These are phyloP conservation scores for Agrilus cyanescens DNA, from an alignment of 2,888 invertebrate species.

Conservation along the genomic window DNA sequence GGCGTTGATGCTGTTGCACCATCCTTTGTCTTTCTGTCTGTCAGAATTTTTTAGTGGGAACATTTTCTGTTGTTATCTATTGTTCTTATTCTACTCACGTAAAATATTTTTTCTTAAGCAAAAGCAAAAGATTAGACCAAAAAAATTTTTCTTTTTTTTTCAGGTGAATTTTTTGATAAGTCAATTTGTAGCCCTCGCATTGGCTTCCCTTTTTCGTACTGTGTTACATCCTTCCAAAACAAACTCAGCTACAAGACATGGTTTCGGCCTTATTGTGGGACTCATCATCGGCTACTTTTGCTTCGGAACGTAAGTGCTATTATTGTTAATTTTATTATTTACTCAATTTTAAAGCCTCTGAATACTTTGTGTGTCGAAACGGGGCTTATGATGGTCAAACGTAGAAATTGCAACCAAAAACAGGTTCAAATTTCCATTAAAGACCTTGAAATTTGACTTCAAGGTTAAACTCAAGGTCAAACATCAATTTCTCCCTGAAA, in stretches of 20 bases:
- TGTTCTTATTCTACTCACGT: no score
- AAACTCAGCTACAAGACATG: slow-evolving; percentile 59
- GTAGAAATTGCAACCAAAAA: no score
- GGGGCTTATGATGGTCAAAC: background rate
- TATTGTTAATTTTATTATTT: background rate
- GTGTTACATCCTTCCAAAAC: slow-evolving; percentile 59
- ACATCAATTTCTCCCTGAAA: no score
- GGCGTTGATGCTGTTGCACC: no score
- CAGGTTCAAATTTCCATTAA: no score
- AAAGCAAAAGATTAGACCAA: slow-evolving; percentile 1
- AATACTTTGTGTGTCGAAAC: background rate
- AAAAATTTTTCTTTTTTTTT: slow-evolving; percentile 27
- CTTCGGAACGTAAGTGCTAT: slow-evolving; percentile 65
- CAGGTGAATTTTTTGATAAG: slow-evolving; percentile 79
- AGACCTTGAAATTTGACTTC: no score
- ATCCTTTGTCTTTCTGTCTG: no score
- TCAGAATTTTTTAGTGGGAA: no score
- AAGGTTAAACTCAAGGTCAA: no score
- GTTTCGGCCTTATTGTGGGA: slow-evolving; percentile 66
- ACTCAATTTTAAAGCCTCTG: background rate
- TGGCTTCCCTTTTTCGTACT: slow-evolving; percentile 68
- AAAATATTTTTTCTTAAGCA: slow-evolving; percentile 1
- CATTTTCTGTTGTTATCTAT: no score
- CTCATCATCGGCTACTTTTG: slow-evolving; percentile 77
- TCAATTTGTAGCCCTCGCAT: slow-evolving; percentile 67